phyloP scores from a whole-genome alignment of 2,888 invertebrate species.

The Agriopis leucophaearia region DNA sequence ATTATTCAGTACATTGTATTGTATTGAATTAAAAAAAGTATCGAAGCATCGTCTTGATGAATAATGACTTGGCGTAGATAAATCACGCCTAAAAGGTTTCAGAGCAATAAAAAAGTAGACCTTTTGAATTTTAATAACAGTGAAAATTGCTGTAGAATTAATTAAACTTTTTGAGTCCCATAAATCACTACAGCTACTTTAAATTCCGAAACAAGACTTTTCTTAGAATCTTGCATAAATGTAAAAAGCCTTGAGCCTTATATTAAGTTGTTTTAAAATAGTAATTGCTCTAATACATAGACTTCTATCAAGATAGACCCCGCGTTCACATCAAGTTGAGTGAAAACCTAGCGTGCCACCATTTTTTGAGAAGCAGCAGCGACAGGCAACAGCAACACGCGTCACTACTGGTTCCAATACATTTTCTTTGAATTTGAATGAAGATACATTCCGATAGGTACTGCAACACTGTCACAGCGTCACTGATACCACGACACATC shows the following conservation, averaged over 20 bases:
- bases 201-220: conserved; percentile 15
- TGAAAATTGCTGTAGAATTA: conserved; percentile 17
- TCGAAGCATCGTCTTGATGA: background rate
- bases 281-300: background rate
- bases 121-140: conserved; percentile 21
- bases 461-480: too few relatives aligned
- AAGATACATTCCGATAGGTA: too few relatives aligned
- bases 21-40: background rate
- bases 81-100: conserved; percentile 16
- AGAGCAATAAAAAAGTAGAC: conserved; percentile 16
- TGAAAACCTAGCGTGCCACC: too few relatives aligned
- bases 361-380: too few relatives aligned
- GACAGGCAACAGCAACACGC: too few relatives aligned
- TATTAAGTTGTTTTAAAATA: background rate
- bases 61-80: conserved; percentile 1
- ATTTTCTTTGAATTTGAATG: too few relatives aligned
- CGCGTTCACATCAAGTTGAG: too few relatives aligned
- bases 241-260: background rate
- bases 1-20: too few relatives aligned
- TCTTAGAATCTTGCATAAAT: conserved; percentile 2
- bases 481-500: too few relatives aligned
- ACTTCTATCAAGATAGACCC: too few relatives aligned
- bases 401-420: too few relatives aligned
- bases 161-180: conserved; percentile 19
- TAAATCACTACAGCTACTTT: conserved; percentile 22